Evolutionary conservation across 2,113 vertebrate species (phyloP).

Genomic region (Cheirogaleus medius): DNA sequence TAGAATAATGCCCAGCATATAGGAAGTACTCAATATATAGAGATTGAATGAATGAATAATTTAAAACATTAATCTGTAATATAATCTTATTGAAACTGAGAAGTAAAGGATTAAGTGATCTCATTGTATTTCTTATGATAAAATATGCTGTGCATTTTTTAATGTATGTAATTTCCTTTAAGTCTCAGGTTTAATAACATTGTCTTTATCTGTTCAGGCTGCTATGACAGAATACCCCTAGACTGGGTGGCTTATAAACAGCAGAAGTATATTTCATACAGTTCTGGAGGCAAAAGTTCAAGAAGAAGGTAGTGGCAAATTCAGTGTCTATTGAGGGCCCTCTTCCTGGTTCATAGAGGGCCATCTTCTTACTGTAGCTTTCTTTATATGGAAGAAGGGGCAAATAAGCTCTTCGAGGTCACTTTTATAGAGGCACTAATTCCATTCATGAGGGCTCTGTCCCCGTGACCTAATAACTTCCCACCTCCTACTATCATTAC

Average conservation of each 20-base stretch:
- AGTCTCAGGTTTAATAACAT: background rate
- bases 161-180: background rate
- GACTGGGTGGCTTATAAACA: background rate
- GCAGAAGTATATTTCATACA: background rate
- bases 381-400: background rate
- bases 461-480: background rate
- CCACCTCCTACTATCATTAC: background rate
- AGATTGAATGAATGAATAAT: background rate
- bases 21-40: background rate
- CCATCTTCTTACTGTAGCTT: background rate
- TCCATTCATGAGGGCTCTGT: background rate
- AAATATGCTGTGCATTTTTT: background rate
- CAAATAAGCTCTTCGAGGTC: background rate
- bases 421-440: background rate
- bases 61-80: background rate
- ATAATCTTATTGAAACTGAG: background rate
- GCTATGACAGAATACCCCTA: background rate
- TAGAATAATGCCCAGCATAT: background rate
- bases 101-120: background rate
- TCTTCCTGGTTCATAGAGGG: background rate
- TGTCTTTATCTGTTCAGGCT: too few relatives aligned
- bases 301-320: too few relatives aligned
- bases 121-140: background rate
- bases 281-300: background rate
- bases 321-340: background rate